Conservation (phyloP, 2,113 vertebrate genomes). For the Tyrannus savana region DNA sequence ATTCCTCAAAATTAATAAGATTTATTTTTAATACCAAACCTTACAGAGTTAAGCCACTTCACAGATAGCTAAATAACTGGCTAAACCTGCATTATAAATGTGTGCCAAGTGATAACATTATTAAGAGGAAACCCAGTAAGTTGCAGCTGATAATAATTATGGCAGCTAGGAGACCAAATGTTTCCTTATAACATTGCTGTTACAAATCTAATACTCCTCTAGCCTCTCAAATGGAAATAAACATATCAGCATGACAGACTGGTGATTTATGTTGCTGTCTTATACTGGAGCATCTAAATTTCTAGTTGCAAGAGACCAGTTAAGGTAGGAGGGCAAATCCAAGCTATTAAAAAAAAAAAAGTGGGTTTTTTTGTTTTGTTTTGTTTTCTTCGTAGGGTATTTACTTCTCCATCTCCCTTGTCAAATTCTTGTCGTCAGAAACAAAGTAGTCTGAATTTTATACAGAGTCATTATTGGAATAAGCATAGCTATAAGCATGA, state of each 20-base stretch:
- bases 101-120: slow-evolving; percentile 49
- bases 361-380: neutral
- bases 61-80: slow-evolving; percentile 12
- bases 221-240: neutral
- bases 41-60: slow-evolving; percentile 37
- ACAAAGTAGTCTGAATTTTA: neutral
- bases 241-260: neutral
- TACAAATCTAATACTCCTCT: neutral
- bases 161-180: neutral
- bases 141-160: slow-evolving; percentile 18
- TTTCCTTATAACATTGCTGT: neutral
- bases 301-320: neutral
- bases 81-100: neutral
- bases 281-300: neutral
- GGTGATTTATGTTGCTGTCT: neutral
- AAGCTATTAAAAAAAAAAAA: neutral
- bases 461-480: neutral
- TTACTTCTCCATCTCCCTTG: neutral
- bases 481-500: neutral
- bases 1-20: neutral
- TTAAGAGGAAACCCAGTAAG: slow-evolving; percentile 25
- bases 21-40: neutral
- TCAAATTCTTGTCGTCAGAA: neutral
- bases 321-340: neutral
- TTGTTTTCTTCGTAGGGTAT: neutral